Conservation (phyloP, 2,797 vertebrate species). For the Hippopotamyrus pictus region DNA sequence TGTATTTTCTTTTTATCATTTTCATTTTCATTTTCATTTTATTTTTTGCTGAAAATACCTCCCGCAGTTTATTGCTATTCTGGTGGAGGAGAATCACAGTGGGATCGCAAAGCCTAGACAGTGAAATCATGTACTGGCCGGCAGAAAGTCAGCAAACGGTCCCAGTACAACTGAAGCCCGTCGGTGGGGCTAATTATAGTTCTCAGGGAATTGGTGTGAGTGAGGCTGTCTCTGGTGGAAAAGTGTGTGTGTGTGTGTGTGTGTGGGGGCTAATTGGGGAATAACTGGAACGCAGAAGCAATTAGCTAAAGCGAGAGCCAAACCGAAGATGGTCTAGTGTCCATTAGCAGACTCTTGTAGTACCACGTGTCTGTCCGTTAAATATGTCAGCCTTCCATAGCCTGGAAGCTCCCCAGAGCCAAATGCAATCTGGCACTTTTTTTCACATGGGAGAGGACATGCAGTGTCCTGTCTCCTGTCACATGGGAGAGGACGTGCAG, state of each 20-base stretch:
- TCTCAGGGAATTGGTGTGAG: conserved; percentile 22
- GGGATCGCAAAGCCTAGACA: not conserved
- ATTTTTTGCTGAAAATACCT: too few species aligned
- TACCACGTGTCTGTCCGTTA: not conserved
- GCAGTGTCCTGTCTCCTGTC: conserved; percentile 65
- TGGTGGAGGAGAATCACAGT: not conserved
- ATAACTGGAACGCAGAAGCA: not conserved
- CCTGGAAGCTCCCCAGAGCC: conserved; percentile 67
- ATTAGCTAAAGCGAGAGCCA: not conserved
- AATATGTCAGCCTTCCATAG: not conserved
- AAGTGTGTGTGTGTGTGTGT: not conserved
- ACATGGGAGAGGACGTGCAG: too few species aligned
- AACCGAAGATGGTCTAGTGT: not conserved
- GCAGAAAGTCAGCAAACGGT: not conserved
- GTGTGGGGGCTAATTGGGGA: conserved; percentile 14
- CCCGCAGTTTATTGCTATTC: too few species aligned
- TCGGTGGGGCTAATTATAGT: conserved; percentile 17
- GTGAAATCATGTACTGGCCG: not conserved
- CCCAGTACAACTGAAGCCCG: not conserved
- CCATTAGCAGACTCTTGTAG: not conserved
- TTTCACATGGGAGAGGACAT: not conserved
- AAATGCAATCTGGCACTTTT: conserved; percentile 75
- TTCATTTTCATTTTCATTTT: too few species aligned
- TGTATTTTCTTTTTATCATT: too few species aligned
- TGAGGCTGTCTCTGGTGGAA: conserved; percentile 7